Percentiles rank a stretch among this genome's conserved stretches.
phyloP scores from a whole-genome alignment of 2,113 vertebrate species.

The Jaculus jaculus region DNA sequence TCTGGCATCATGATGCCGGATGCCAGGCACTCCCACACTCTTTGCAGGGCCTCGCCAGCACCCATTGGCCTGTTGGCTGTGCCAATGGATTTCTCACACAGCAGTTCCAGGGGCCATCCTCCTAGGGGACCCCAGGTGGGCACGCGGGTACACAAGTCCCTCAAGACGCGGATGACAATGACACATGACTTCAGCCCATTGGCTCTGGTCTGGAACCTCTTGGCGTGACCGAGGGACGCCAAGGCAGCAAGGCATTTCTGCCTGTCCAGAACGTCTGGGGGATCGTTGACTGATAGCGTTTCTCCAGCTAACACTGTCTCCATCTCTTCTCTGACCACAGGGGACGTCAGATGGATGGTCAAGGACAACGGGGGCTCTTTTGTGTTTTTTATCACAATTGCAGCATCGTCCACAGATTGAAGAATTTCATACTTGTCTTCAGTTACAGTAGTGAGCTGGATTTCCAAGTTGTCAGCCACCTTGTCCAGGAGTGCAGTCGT shows the following conservation, averaged over 20 bases:
- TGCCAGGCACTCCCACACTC: constrained; percentile 96
- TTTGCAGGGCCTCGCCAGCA: constrained; percentile 95
- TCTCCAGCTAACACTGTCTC: constrained; percentile 94
- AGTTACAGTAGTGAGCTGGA: constrained; percentile 92
- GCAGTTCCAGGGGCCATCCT: constrained; percentile 97
- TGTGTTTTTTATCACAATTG: constrained; percentile 94
- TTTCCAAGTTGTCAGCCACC: constrained; percentile 91
- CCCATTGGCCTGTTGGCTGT: constrained; percentile 98
- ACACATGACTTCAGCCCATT: constrained; percentile 98
- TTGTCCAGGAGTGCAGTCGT: constrained; percentile 92
- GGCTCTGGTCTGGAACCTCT: constrained; percentile 99
- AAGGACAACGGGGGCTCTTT: constrained; percentile 93
- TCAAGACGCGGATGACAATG: constrained; percentile 96
- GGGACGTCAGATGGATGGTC: constrained; percentile 96
- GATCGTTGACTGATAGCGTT: constrained; percentile 98
- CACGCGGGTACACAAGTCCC: constrained; percentile 94
- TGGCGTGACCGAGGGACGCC: constrained; percentile 99
- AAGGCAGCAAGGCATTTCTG: constrained; percentile 99
- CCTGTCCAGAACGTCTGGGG: constrained; percentile 99
- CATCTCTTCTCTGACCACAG: constrained; percentile 94
- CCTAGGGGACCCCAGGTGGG: constrained; percentile 95
- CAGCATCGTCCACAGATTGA: constrained; percentile 89
- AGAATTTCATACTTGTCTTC: constrained; percentile 96
- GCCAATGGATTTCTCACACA: constrained; percentile 98
- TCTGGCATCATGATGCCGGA: constrained; percentile 98